These are phyloP conservation scores for Chaenogobius annularis DNA, from an alignment of 2,113 vertebrate genomes.

Conservation along the genomic window DNA sequence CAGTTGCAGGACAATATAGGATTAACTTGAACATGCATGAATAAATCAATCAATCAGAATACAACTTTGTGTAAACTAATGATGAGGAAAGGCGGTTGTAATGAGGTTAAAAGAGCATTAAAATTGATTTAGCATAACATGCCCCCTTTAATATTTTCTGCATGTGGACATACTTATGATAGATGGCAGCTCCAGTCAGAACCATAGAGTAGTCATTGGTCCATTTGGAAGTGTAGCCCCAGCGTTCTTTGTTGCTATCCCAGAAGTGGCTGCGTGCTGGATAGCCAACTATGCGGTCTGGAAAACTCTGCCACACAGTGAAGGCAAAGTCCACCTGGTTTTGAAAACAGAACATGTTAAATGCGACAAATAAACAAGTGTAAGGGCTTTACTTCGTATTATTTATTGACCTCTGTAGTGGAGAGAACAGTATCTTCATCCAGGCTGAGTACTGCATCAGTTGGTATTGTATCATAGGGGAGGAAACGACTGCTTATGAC, in stretches of 20 bases:
- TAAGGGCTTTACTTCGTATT: neutral
- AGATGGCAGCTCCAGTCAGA: conserved; percentile 98
- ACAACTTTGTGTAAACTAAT: no score
- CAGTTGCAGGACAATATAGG: no score
- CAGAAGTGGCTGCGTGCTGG: conserved; percentile 98
- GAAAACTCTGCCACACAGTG: conserved; percentile 98
- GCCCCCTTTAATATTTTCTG: neutral
- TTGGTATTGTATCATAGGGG: conserved; percentile 91
- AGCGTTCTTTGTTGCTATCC: conserved; percentile 94
- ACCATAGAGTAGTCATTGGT: conserved; percentile 99
- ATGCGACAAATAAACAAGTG: neutral
- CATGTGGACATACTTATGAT: conserved; percentile 86
- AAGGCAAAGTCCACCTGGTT: conserved; percentile 98
- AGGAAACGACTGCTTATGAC: conserved; percentile 98
- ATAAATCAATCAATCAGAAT: no score
- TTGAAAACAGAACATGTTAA: neutral
- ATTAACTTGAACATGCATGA: no score
- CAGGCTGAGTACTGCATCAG: conserved; percentile 93
- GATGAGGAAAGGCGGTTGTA: no score
- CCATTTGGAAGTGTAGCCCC: conserved; percentile 99
- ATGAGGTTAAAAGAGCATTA: no score
- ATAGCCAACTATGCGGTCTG: conserved; percentile 96
- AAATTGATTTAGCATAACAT: no score
- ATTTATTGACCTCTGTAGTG: conserved; percentile 87
- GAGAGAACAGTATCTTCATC: conserved; percentile 99